Base-by-base conservation (phyloP, 2,797 vertebrate genomes). In the Karalla daura region DNA sequence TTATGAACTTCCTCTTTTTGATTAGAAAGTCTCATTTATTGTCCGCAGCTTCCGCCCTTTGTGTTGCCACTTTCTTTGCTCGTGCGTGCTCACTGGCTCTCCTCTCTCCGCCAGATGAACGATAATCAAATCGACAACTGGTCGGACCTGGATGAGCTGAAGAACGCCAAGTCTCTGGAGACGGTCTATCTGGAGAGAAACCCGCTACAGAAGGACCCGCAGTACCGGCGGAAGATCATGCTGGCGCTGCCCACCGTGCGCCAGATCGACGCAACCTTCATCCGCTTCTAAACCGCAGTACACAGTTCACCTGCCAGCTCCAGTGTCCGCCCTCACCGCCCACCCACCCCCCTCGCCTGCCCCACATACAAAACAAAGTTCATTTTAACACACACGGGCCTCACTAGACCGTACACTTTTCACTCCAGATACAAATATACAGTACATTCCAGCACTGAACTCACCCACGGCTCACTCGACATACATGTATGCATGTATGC, bases 141-240 rank as follows among this genome's bases (percentile, higher is more conserved):
- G 98, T 95, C 96, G 0, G 98, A 99, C 87, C 94, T 99, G 27
- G 98, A 99, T 0, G 97, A 99, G 88, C 85, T 99, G 85, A 97
- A 99, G 86, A 96, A 96, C 1, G 96, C 97, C 17, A 94, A 93
- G 84, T 88, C 85, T 65, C 92, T 99, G 91, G 96, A 99, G 91
- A 99, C 98, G 0, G 96, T 99, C 0, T 99, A 99, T 74, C 91
- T 99, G 74, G 98, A 99, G 87, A 89, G 96, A 61, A 99, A 99
- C 84, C 98, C 98, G 0, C 76, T 99, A 86, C 98, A 99, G 92
- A 97, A 96, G 86, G 98, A 99, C 74, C 96, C 97, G 1, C 98
- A 99, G 85, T 99, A 99, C 89, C 92, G 98, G 78, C 94, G 97
- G 69, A 99, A 99, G 90, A 95, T 99, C 89, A 98, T 99, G 97